These are phyloP conservation scores for Globodera ellingtonae DNA, from an alignment of 1,140 invertebrate species.

Conservation along the genomic window DNA sequence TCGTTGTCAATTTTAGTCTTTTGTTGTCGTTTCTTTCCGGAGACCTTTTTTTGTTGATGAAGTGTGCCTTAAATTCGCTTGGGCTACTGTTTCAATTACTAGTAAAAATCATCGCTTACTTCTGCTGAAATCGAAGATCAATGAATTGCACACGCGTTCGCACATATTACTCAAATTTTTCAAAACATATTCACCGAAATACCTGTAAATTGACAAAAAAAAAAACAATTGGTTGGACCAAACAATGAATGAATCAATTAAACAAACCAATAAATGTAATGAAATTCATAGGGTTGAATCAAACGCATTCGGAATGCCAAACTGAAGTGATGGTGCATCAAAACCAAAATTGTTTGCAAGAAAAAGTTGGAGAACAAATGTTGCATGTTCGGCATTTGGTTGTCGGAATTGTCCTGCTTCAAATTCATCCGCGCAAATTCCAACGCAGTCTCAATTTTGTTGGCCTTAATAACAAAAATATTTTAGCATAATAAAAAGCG, in stretches of 20 bases:
- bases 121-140: conserved; percentile 20
- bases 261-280: conserved; percentile 43
- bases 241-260: background rate
- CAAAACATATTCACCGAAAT: conserved; percentile 38
- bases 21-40: background rate
- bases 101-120: background rate
- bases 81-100: background rate
- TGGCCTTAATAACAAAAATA: conserved; percentile 1
- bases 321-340: conserved; percentile 43
- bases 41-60: background rate
- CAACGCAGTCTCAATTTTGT: conserved; percentile 2
- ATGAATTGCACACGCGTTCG: conserved; percentile 4
- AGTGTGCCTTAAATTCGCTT: background rate
- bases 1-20: conserved; percentile 14
- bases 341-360: conserved; percentile 32
- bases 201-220: conserved; percentile 16
- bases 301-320: conserved; percentile 40
- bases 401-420: background rate
- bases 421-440: conserved; percentile 1
- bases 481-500: background rate
- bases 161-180: conserved; percentile 24
- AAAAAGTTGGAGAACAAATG: conserved; percentile 35
- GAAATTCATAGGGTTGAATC: conserved; percentile 43
- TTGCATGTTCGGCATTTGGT: conserved; percentile 6
- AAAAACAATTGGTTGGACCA: no score